Evolutionary conservation across 2,113 vertebrate genomes (phyloP).

Genomic region (Sapayoa aenigma): DNA sequence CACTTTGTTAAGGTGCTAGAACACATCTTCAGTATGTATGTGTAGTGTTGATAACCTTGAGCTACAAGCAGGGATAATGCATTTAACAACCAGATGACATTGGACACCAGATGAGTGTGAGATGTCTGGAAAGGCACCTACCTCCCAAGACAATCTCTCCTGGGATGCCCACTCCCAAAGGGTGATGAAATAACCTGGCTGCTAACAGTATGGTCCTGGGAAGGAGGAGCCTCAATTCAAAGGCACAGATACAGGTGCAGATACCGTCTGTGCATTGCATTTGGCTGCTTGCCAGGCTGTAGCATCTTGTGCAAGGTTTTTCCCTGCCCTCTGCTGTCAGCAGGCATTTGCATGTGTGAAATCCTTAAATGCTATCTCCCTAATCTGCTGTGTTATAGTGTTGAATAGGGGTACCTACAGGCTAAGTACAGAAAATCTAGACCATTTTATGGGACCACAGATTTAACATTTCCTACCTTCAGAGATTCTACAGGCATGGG

Average conservation of each 20-base stretch:
- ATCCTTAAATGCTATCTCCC: background rate
- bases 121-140: background rate
- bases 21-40: background rate
- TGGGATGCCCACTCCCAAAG: background rate
- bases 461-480: background rate
- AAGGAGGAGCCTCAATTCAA: background rate
- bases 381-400: background rate
- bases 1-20: background rate
- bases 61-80: background rate
- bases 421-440: background rate
- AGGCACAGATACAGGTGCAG: rapidly evolving
- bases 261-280: background rate
- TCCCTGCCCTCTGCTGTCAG: background rate
- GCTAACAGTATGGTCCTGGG: background rate
- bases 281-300: background rate
- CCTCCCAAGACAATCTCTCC: rapidly evolving
- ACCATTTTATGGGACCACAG: background rate
- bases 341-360: background rate
- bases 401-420: background rate
- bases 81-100: background rate
- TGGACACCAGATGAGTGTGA: background rate
- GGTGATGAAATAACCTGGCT: background rate
- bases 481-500: background rate
- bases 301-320: background rate
- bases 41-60: background rate